Evolutionary conservation across 1,140 invertebrate genomes (phyloP), one percentile per base, ranked within the genome.

Genomic region (Euura saliciscinereae): DNA sequence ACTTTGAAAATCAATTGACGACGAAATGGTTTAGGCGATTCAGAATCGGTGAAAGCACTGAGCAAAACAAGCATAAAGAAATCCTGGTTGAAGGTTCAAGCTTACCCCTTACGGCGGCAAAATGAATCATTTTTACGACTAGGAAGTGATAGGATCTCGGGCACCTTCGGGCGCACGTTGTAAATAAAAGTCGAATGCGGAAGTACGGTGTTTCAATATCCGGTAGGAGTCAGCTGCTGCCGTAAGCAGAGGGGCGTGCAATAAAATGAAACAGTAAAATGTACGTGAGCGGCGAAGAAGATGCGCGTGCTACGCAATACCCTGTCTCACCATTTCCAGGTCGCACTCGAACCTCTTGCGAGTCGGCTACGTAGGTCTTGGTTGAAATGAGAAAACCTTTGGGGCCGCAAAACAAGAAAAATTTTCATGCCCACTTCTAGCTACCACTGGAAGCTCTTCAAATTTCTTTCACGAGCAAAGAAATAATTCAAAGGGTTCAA

Each of bases 101-200:
- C 13, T 59, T 28, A 28, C 28, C 51, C 2, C 51, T 3, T 59
- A 8, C 51, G 51, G 51, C 10, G 51, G 51, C 13, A n/a, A 59
- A 59, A 59, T 59, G 51, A 59, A 59, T 59, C 51, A 59, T 59
- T 59, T 59, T 59, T 59, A 59, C 51, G 51, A 59, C 51, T 11
- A 59, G 51, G 1, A 59, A 59, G 51, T n/a, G 13, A 28, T 28
- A 28, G 28, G 28, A 28, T 28, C 28, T 28, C 28, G 51, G 51
- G 13, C 3, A 59, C 51, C 51, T 59, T 59, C 8, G 13, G 51
- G 13, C 51, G 51, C 51, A 59, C 1, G 51, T 59, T 59, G 51
- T 59, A 59, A 59, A 59, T 59, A 59, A 59, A 59, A 59, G 10
- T 59, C 1, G 8, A 59, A 59, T 3, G 51, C 51, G 51, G 51